phyloP scores from a whole-genome alignment of 2,113 vertebrate genomes.

The Mola mola region DNA sequence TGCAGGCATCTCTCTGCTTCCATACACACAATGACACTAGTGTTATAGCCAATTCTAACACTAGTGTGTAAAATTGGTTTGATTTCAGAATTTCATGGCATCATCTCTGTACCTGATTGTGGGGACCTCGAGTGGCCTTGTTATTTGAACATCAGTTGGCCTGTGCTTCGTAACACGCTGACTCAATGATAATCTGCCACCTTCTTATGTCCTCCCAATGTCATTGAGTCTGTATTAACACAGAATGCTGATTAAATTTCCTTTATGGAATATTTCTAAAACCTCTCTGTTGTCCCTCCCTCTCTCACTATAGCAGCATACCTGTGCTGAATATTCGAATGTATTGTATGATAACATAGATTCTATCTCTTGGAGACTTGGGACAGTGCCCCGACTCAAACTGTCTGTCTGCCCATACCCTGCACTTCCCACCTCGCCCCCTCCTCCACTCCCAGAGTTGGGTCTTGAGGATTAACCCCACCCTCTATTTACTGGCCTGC shows the following conservation, averaged over 20 bases:
- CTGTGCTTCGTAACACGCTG: constrained; percentile 52
- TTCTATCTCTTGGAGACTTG: constrained; percentile 16
- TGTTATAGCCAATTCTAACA: too few species aligned
- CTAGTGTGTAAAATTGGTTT: constrained; percentile 73
- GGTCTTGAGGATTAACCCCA: constrained; percentile 71
- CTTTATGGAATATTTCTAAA: constrained; percentile 39
- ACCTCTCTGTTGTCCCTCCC: background rate
- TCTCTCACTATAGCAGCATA: constrained; percentile 2
- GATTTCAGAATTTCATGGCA: constrained; percentile 66
- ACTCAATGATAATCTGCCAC: constrained; percentile 66
- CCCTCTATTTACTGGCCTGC: constrained; percentile 56
- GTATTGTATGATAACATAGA: background rate
- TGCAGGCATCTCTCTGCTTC: constrained; percentile 12
- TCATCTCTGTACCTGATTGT: constrained; percentile 35
- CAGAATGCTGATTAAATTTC: constrained; percentile 51
- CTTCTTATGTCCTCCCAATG: constrained; percentile 28
- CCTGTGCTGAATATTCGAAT: constrained; percentile 4
- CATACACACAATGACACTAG: constrained; percentile 35
- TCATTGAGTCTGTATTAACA: constrained; percentile 47
- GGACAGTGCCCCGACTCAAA: constrained; percentile 21
- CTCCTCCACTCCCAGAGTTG: constrained; percentile 35
- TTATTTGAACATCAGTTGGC: constrained; percentile 53
- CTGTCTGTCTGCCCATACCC: constrained; percentile 14
- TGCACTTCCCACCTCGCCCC: background rate
- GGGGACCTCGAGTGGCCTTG: constrained; percentile 17